Evolutionary conservation across 2,888 invertebrate species (phyloP).

Genomic region (Rhingia campestris): DNA sequence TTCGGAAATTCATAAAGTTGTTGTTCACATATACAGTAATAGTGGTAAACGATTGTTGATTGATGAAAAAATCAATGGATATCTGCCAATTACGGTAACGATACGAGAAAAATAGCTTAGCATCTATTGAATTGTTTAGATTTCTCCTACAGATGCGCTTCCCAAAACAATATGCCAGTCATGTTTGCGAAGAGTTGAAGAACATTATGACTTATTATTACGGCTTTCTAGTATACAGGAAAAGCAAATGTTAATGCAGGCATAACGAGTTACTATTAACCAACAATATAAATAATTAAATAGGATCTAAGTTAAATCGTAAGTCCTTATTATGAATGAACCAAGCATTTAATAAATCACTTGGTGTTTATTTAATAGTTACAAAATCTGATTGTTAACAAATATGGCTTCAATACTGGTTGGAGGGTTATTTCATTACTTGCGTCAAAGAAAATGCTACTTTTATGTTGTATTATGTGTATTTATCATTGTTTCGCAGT

Average conservation of each 20-base stretch:
- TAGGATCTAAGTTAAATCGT: too few relatives aligned
- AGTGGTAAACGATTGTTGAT: constrained; percentile 89
- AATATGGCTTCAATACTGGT: too few relatives aligned
- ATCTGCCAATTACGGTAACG: constrained; percentile 91
- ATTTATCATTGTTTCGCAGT: too few relatives aligned
- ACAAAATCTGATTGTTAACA: too few relatives aligned
- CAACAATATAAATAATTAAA: not conserved
- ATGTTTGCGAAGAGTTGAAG: constrained; percentile 85
- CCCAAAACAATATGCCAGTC: constrained; percentile 88
- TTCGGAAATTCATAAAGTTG: constrained; percentile 92
- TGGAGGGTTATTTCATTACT: too few relatives aligned
- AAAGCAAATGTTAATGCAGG: constrained; percentile 2
- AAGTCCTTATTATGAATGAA: too few relatives aligned
- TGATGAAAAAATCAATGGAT: constrained; percentile 91
- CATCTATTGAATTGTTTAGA: constrained; percentile 82
- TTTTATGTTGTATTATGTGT: too few relatives aligned
- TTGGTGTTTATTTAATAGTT: too few relatives aligned
- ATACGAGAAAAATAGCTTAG: not conserved
- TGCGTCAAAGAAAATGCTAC: too few relatives aligned
- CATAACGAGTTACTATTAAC: too few relatives aligned
- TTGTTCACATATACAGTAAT: constrained; percentile 92
- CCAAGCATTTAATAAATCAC: too few relatives aligned
- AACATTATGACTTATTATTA: constrained; percentile 83
- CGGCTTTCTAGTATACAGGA: constrained; percentile 78
- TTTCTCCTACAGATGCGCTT: constrained; percentile 86